Percentiles rank a stretch among this genome's conserved stretches.
Evolutionary conservation across 2,797 vertebrate genomes (phyloP).

Genomic region (Acanthurus lineatus): DNA sequence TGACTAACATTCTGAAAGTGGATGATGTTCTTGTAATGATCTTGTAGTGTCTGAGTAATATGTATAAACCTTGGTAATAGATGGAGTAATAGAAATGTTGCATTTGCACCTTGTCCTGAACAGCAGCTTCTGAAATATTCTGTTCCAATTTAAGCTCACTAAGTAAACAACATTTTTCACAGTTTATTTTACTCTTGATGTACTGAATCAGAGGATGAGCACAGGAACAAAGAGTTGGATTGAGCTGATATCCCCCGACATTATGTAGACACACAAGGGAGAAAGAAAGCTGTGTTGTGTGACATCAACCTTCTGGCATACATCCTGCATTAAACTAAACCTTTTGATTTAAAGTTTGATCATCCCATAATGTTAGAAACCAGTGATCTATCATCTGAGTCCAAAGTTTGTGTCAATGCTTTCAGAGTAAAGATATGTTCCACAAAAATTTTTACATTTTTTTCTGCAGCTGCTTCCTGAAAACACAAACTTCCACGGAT

Average conservation of each 20-base stretch:
- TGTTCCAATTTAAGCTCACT: constrained; percentile 1
- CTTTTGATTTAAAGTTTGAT: background rate
- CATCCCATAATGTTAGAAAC: no score
- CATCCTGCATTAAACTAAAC: background rate
- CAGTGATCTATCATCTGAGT: background rate
- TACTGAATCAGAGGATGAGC: constrained; percentile 20
- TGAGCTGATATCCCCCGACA: constrained; percentile 21
- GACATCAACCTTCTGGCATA: background rate
- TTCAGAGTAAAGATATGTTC: background rate
- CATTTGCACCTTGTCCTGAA: background rate
- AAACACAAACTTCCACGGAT: background rate
- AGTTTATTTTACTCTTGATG: constrained; percentile 35
- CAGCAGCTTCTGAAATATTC: constrained; percentile 29
- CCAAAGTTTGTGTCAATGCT: background rate
- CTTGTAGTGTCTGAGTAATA: constrained; percentile 1
- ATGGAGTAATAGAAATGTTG: constrained; percentile 3
- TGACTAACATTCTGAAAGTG: background rate
- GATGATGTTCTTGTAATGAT: background rate
- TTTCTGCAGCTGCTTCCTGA: constrained; percentile 1
- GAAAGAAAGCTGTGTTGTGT: constrained; percentile 1
- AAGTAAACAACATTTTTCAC: constrained; percentile 35
- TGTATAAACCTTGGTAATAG: background rate
- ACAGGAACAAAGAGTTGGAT: constrained; percentile 42
- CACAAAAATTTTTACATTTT: background rate
- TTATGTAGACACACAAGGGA: constrained; percentile 6